phyloP scores from a whole-genome alignment of 2,113 vertebrate species.

The Seriola aureovittata region DNA sequence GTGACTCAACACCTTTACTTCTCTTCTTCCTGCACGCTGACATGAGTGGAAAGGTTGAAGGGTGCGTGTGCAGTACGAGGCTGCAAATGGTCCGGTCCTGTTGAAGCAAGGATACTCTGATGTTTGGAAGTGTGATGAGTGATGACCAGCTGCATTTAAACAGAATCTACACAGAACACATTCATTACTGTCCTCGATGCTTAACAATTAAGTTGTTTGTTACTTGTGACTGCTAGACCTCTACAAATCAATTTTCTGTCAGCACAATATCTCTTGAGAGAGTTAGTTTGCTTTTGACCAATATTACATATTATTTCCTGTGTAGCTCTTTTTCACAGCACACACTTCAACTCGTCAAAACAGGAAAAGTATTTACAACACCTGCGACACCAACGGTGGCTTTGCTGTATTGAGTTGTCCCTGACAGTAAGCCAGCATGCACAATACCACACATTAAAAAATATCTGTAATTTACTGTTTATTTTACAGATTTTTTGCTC shows the following conservation, averaged over 20 bases:
- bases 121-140: slow-evolving; percentile 30
- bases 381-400: not conserved
- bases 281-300: not conserved
- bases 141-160: slow-evolving; percentile 24
- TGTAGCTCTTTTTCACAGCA: not conserved
- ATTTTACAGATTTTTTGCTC: too few species aligned
- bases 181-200: not conserved
- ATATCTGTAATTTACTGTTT: too few species aligned
- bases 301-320: not conserved
- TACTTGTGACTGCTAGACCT: not conserved
- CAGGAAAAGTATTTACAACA: not conserved
- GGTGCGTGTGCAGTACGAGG: not conserved
- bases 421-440: not conserved
- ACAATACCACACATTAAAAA: too few species aligned
- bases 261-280: not conserved
- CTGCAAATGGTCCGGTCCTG: not conserved
- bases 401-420: not conserved
- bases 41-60: slow-evolving; percentile 4
- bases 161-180: not conserved
- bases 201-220: not conserved
- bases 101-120: slow-evolving; percentile 13
- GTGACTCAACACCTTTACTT: slow-evolving; percentile 44
- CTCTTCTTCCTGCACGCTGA: slow-evolving; percentile 27
- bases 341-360: not conserved
- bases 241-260: not conserved